Conservation (phyloP, 2,888 invertebrate genomes). For the Pyrochroa serraticornis region DNA sequence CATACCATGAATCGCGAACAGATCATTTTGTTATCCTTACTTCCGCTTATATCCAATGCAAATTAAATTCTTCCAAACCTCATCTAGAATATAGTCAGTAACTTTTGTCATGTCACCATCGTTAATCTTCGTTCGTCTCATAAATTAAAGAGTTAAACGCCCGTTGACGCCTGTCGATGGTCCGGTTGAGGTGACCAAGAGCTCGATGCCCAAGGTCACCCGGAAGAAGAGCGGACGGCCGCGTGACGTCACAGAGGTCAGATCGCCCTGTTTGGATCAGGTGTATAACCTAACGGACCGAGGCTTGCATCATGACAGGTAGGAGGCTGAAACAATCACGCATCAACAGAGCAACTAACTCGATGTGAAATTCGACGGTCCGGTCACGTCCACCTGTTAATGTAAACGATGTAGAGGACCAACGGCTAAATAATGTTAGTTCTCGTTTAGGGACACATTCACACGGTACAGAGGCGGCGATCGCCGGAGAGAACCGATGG, state of each 20-base stretch:
- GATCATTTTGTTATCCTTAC: no score
- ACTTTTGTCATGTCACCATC: no score
- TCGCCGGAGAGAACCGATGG: constrained; percentile 11
- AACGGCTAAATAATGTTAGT: constrained; percentile 33
- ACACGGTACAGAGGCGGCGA: constrained; percentile 39
- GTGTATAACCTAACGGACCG: constrained; percentile 49
- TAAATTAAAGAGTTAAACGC: no score
- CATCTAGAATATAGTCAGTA: no score
- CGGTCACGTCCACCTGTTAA: constrained; percentile 32
- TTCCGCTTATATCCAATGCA: no score
- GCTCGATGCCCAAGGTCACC: constrained; percentile 48
- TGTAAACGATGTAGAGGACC: constrained; percentile 33
- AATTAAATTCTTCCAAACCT: no score
- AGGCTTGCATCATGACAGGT: constrained; percentile 39
- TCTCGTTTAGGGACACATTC: constrained; percentile 40
- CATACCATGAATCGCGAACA: no score
- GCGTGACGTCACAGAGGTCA: constrained; percentile 50
- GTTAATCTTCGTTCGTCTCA: no score
- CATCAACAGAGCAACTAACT: constrained; percentile 37
- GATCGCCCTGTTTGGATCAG: constrained; percentile 45
- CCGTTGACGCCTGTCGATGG: no score
- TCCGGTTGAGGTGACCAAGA: no score
- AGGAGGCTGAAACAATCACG: constrained; percentile 42
- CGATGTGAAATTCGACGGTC: constrained; percentile 24
- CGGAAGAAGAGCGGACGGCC: constrained; percentile 50